phyloP scores from a whole-genome alignment of 2,797 vertebrate genomes.

The Hydrolagus colliei region DNA sequence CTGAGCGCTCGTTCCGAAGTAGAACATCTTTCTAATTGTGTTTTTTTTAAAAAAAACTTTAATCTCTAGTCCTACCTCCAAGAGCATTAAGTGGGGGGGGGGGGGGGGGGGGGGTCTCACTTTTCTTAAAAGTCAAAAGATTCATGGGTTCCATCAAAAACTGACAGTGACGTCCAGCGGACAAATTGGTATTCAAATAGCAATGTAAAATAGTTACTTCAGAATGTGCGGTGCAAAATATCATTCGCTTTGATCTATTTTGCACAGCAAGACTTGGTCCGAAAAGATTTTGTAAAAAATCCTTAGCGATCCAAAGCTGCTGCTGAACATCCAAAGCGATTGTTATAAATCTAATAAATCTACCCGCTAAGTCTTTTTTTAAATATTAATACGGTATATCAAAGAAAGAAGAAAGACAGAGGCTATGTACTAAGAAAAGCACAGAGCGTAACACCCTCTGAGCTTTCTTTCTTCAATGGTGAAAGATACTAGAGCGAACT shows the following conservation, averaged over 20 bases:
- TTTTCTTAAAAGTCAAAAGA: background rate
- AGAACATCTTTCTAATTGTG: background rate
- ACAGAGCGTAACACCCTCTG: background rate
- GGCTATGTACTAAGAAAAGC: background rate
- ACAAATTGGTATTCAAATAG: background rate
- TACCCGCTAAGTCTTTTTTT: background rate
- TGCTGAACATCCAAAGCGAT: background rate
- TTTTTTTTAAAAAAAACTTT: background rate
- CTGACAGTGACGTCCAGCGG: background rate
- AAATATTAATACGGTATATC: too few species aligned
- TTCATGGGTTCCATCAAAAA: background rate
- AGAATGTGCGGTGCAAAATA: background rate
- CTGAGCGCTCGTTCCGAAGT: background rate
- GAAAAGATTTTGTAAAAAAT: too few species aligned
- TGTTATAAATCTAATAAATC: too few species aligned
- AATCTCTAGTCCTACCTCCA: background rate
- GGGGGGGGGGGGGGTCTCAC: too few species aligned
- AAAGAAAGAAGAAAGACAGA: background rate
- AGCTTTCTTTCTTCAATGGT: background rate
- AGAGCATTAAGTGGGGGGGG: too few species aligned
- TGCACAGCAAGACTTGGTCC: background rate
- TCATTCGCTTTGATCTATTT: background rate
- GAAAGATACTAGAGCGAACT: background rate
- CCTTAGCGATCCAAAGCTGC: too few species aligned
- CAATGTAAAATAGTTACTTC: background rate